These are phyloP conservation scores for Maniola jurtina DNA, from an alignment of 1,140 invertebrate species.

Conservation along the genomic window DNA sequence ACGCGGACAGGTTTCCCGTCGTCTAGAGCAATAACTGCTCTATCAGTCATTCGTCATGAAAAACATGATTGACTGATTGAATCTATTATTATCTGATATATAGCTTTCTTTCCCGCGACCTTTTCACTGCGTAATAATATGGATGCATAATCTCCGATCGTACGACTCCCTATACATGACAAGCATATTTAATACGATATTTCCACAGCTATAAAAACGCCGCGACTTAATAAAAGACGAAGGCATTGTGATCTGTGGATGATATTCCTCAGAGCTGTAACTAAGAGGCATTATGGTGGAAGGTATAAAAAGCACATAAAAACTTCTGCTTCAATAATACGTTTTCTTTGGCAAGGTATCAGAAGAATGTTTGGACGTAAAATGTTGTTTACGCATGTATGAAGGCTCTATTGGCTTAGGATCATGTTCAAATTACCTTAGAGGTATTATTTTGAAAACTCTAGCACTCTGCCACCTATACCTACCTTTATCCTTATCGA, in stretches of 20 bases:
- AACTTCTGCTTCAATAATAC: neutral
- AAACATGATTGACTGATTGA: neutral
- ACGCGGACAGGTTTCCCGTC: too few species aligned
- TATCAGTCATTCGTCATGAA: too few species aligned
- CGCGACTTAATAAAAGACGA: conserved; percentile 15
- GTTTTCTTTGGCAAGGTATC: too few species aligned
- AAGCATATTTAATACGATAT: conserved; percentile 10
- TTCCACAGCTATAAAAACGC: conserved; percentile 11
- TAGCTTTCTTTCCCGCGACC: conserved; percentile 13
- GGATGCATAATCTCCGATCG: conserved; percentile 52
- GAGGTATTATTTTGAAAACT: too few species aligned
- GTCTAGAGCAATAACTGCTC: too few species aligned
- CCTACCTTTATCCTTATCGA: too few species aligned
- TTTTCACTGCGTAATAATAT: conserved; percentile 61
- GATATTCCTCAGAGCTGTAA: conserved; percentile 10
- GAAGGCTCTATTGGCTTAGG: too few species aligned
- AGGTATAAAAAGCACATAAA: conserved; percentile 1
- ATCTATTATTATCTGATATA: neutral
- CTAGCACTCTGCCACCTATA: too few species aligned
- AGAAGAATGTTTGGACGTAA: too few species aligned
- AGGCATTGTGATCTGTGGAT: conserved; percentile 15
- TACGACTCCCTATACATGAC: conserved; percentile 20
- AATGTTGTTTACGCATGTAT: too few species aligned
- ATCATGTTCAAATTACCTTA: too few species aligned
- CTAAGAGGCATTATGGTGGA: neutral